Evolutionary conservation across 2,113 vertebrate genomes (phyloP).

Genomic region (Cyphomyrus discorhynchus): DNA sequence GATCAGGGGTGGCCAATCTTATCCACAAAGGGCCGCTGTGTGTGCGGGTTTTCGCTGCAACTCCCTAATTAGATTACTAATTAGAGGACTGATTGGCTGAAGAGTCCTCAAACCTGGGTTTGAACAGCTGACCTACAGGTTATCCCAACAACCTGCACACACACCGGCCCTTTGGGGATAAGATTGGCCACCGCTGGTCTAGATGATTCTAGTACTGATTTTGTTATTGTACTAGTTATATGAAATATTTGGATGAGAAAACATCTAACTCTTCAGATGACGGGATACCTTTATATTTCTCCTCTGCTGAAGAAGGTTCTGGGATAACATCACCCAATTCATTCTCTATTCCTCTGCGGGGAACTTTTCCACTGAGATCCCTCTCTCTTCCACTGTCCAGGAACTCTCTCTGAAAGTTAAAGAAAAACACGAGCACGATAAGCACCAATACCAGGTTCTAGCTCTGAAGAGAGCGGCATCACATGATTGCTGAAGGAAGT

Average conservation of each 20-base stretch:
- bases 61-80: too few species aligned
- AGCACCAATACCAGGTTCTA: not conserved
- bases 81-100: too few species aligned
- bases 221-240: not conserved
- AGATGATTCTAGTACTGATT: not conserved
- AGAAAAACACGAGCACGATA: not conserved
- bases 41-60: too few species aligned
- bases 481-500: not conserved
- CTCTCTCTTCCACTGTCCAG: constrained; percentile 24
- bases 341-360: constrained; percentile 34
- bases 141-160: too few species aligned
- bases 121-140: too few species aligned
- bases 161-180: too few species aligned
- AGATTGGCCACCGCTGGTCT: too few species aligned
- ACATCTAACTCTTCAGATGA: not conserved
- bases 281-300: constrained; percentile 10
- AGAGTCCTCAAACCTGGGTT: too few species aligned
- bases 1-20: not conserved
- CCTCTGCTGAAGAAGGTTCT: constrained; percentile 4
- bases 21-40: too few species aligned
- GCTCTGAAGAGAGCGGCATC: not conserved
- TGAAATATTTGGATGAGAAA: too few species aligned
- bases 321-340: constrained; percentile 18
- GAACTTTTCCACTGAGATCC: constrained; percentile 30
- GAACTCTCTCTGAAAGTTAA: constrained; percentile 39